Evolutionary conservation across 2,888 invertebrate species (phyloP), one percentile per base, ranked within the genome.

Genomic region (Chaetogeoica ovagalla): DNA sequence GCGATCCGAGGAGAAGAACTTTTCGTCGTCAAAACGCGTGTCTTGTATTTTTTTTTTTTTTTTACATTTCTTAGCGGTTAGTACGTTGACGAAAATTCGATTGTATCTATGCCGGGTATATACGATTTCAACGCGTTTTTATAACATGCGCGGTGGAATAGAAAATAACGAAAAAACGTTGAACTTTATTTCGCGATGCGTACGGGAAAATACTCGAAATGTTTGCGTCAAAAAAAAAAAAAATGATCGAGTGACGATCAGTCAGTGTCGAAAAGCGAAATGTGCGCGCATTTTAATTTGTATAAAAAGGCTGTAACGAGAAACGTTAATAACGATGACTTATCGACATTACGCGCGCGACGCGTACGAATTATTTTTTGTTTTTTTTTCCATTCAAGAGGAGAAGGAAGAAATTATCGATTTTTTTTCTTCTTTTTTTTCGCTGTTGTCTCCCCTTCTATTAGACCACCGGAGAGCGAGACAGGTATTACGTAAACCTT

Each of bases 241-340:
- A 30, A 30, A 30, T 30, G 30, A 30, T 13, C 30, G 19, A n/a
- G 55, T 39, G 37, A 70, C 30, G 30, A 30, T 70, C 70, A 37
- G 70, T 70, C 70, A 70, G 30, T 70, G 70, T 70, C 70, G 55
- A 23, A 62, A 21, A n/a, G 57, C n/a, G 57, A 57, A 3, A 37
- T 37, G 15, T 7, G 63, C 1, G 9, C 6, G 43, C 37, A 15
- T 63, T 37, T 37, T 9, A 63, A 63, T 48, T 48, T 48, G 1
- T 48, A 63, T 37, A 37, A 37, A 19, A 37, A 15, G 17, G 37
- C 43, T 30, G 2, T 30, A 7, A 43, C 43, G 43, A 7, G 43
- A 9, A 6, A 43, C 7, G 17, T 17, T 63, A 37, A n/a, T 13
- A 48, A 48, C 15, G 15, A 48, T 11, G 11, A 48, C 11, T 48